phyloP scores from a whole-genome alignment of 2,888 invertebrate genomes.

The Papilio gigon region DNA sequence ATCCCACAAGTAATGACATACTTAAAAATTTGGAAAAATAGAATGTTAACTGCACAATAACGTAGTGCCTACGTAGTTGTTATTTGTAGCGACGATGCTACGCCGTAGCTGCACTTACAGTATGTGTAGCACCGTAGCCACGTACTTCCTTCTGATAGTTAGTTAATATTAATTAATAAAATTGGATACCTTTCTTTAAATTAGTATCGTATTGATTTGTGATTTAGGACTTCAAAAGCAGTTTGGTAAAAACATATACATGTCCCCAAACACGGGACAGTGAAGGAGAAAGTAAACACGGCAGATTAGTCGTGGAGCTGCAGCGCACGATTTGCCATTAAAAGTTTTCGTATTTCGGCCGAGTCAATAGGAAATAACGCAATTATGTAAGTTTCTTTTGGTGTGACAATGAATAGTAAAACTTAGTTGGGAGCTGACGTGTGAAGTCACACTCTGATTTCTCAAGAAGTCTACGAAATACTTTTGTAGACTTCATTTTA shows the following conservation, averaged over 20 bases:
- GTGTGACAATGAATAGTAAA: constrained; percentile 36
- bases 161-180: too few relatives aligned
- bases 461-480: neutral
- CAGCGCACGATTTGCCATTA: constrained; percentile 42
- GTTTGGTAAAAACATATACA: too few relatives aligned
- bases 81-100: neutral
- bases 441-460: neutral
- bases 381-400: constrained; percentile 31
- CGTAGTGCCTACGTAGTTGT: neutral
- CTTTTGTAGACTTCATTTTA: neutral
- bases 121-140: neutral
- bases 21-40: neutral
- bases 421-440: constrained; percentile 5
- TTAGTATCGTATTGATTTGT: too few relatives aligned
- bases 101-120: neutral
- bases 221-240: too few relatives aligned
- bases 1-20: too few relatives aligned
- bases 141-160: neutral
- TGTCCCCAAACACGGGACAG: neutral
- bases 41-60: neutral
- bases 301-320: neutral
- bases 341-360: constrained; percentile 48
- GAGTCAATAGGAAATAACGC: constrained; percentile 44
- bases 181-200: too few relatives aligned
- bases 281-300: constrained; percentile 1